Base-by-base conservation (phyloP, 2,113 vertebrate genomes). In the Ctenodactylus gundi region DNA sequence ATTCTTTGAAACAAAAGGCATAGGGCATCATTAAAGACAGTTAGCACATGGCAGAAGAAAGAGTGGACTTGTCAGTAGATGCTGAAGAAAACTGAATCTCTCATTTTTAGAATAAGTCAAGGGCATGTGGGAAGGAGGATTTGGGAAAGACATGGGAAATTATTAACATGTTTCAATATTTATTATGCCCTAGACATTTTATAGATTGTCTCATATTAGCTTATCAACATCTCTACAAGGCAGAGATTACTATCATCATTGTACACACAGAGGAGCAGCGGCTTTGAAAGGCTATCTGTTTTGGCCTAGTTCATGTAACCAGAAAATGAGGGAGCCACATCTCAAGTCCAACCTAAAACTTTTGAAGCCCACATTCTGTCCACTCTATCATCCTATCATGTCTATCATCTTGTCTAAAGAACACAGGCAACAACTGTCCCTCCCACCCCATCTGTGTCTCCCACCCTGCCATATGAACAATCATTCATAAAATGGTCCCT, bases 171-270 rank as follows among this genome's bases (percentile, higher is more conserved):
- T 64, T 49, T 12, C 57, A 93, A 34, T 12, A 73, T 39, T 60
- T 57, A 6, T 68, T 82, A 90, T 76, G 46, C 7, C 21, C 39
- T 39, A 93, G 80, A 89, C 27, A 89, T 49, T 67, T 83, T n/a
- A 88, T n/a, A 72, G 8, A n/a, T 73, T 84, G n/a, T 36, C 27
- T 82, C 58, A 62, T 93, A 91, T 89, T 85, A 67, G 46, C 57
- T 86, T 75, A 62, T 77, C 23, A 65, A 82, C 6, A 46, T 21
- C 2, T 23, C 23, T 46, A 1, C 41, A 34, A 94, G 23, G 34
- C 75, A 77, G 36, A 68, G 29, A 88, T 51, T 44, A 60, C 55
- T 46, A 77, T 62, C 34, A 87, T 57, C 73, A 70, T 60, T 88
- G 90, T 72, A 94, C 27, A 62, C 11, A 25, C 34, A 41, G 87